Base-by-base conservation (phyloP, 2,797 vertebrate genomes). In the Hylomyscus alleni region DNA sequence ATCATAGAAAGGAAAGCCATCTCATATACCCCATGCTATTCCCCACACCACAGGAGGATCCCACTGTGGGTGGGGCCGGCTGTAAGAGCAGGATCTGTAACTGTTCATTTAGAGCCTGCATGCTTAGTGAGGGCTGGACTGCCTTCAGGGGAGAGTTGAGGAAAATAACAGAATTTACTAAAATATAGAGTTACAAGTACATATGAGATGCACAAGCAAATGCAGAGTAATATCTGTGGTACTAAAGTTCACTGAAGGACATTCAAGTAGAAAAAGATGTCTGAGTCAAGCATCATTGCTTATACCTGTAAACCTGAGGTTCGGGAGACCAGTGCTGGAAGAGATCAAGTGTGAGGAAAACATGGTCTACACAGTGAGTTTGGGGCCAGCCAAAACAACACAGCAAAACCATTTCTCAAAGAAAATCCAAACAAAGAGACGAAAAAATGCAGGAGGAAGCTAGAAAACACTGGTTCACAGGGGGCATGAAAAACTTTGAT, bases 151-250 rank as follows among this genome's bases (percentile, higher is more conserved):
- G 75, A 90, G 47, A 54, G 54, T 6, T 34, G 40, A 12, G 54
- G 62, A 75, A 81, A 75, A n/a, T 56, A 50, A 77, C 60, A 89
- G 76, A 60, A 81, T 15, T 56, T 88, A 37, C 9, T 72, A 44
- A 90, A 77, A 1, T 76, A 22, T 56, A 86, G 80, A 85, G 75
- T 89, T 82, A 56, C n/a, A 94, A 69, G 65, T 56, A 10, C 50
- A 1, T 13, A 31, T 72, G 20, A 47, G 34, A 11, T 29, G 47
- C 44, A 44, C 54, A 89, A 77, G 73, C 22, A 76, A 40, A 78
- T 37, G 24, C 3, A 65, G 5, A 40, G 3, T 83, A 24, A 29
- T 87, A 73, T 91, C 50, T 90, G 19, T 83, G 75, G 31, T 47
- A 29, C 85, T 94, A 65, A 92, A 94, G 29, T 76, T 65, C 40